Base-by-base conservation (phyloP, 1,140 invertebrate species). In the Formica exsecta region DNA sequence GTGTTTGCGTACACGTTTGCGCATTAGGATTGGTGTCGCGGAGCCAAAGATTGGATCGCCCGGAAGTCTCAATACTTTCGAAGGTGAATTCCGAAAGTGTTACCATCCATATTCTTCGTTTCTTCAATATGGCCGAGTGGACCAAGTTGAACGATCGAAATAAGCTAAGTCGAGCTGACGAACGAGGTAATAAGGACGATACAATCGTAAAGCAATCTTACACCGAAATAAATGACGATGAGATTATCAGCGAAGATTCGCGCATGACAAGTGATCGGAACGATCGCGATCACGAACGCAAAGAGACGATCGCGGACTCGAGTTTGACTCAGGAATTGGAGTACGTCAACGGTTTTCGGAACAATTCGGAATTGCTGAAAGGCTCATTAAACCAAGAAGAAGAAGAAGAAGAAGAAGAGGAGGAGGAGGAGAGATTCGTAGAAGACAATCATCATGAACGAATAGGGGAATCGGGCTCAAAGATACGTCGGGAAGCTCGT, bases 81-180 rank as follows among this genome's bases (percentile, higher is more conserved):
- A 59, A 25, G 61, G 71, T 44, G 41, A 77, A 32, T 71, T 1
- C 32, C 19, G 41, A 51, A 81, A 61, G 16, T 13, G 62, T 51
- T 22, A n/a, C 13, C 64, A 6, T 38, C 22, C 11, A 48, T 8
- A n/a, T 41, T 51, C 54, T 51, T 48, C 57, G 62, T 64, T 22
- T 3, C 62, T 44, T 65, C 85, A 85, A 59, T 51, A 94, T 94
- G 94, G 93, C 94, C 68, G 92, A 93, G 81, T 94, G 94, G 94
- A 89, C 91, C 73, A 94, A 93, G 83, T 92, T 93, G 70, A 94
- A 94, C 66, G 92, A 92, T 9, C 90, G 90, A 83, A 86, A 87
- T 64, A 90, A 88, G 48, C 38, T 85, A 59, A 88, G 57, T 32
- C n/a, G 36, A 89, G 7, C 79, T 59, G 83, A 64, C 16, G 73